Conservation (phyloP, 2,113 vertebrate genomes). For the Hypocryptadius cinnamomeus region DNA sequence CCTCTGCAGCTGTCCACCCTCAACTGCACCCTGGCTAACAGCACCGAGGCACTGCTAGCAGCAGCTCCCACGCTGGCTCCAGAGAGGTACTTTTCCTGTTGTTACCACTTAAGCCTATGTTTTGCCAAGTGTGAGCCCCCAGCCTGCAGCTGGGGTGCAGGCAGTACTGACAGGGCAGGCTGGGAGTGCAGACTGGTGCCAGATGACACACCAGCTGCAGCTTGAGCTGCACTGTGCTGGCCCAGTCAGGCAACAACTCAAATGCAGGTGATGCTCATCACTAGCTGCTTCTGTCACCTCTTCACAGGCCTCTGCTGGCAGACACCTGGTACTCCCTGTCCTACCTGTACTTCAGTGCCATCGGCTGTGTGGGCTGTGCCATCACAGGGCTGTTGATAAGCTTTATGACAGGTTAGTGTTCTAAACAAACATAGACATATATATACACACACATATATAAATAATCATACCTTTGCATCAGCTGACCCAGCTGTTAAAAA, state of each 20-base stretch:
- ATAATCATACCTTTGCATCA: neutral
- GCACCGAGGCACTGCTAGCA: neutral
- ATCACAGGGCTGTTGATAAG: slow-evolving; percentile 73
- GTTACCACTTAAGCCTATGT: rapidly evolving
- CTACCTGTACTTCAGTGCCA: slow-evolving; percentile 80
- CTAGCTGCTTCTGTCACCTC: neutral
- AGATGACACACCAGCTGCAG: rapidly evolving
- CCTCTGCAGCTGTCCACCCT: slow-evolving; percentile 69
- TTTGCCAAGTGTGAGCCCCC: neutral
- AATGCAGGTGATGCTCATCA: rapidly evolving
- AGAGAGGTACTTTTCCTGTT: slow-evolving; percentile 37
- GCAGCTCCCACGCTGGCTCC: neutral
- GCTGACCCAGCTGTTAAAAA: neutral
- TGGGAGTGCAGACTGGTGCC: neutral
- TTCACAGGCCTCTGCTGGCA: slow-evolving; percentile 69
- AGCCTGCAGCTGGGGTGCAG: neutral
- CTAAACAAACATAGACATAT: rapidly evolving
- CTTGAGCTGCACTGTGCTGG: neutral
- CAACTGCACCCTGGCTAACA: slow-evolving; percentile 51
- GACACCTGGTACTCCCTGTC: slow-evolving; percentile 82
- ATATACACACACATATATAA: neutral
- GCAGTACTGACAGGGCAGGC: rapidly evolving
- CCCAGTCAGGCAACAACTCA: rapidly evolving
- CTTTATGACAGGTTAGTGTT: slow-evolving; percentile 72
- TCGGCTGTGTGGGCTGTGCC: slow-evolving; percentile 72